Evolutionary conservation across 1,140 invertebrate species (phyloP), one percentile per base, ranked within the genome.

Genomic region (Andricus grossulariae): DNA sequence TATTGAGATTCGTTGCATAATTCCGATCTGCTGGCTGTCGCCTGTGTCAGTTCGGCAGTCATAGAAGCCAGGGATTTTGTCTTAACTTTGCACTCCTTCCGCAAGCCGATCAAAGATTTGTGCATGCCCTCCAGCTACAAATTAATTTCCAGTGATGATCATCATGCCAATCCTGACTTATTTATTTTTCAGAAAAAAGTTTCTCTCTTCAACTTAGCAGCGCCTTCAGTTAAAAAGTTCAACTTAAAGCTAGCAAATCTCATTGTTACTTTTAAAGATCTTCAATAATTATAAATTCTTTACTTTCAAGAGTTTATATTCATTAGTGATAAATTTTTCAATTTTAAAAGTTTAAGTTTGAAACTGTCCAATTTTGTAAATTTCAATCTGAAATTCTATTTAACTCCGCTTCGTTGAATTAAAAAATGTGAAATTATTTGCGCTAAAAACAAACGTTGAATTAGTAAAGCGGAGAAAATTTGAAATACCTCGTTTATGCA

Each of bases 1-100:
- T 82, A 60, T 50, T 89, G 82, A 0, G 87, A 88, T 76, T 90
- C 88, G 21, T 87, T 87, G 21, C 81, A 88, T 13, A 88, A 81
- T 76, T 90, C 85, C 1, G 85, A 84, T 79, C 85, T 84, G 55
- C 84, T 86, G 0, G 83, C 66, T 12, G 86, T 85, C 60, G 82
- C 80, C 55, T 87, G 79, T 10, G 78, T 85, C 19, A 89, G 84
- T 76, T 90, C 88, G 1, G 79, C 81, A 13, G 86, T 84, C n/a
- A 90, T 82, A 13, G 73, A 80, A 3, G 84, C 83, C 15, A 90
- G 32, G 21, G 85, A 87, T 79, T 85, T 82, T 6, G 72, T 86
- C 66, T 90, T 90, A 1, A 79, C 57, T 19, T 89, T 85, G 71
- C 85, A 90, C 49, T 90, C 87, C 0, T 79, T 83, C 72, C 83